phyloP scores from a whole-genome alignment of 1,140 invertebrate species.

The honey bee (Apis mellifera) region Amel_HAv3.1 CM009931.2:5223001-5223500 shows the following conservation, averaged over 20 bases:
- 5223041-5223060: slow-evolving; percentile 10
- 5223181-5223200: slow-evolving; percentile 62
- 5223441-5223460: slow-evolving; percentile 26
- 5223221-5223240: slow-evolving; percentile 79
- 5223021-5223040: not conserved
- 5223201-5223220: slow-evolving; percentile 73
- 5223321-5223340: slow-evolving; percentile 46
- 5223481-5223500: slow-evolving; percentile 68
- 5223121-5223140: slow-evolving; percentile 55
- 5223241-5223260: slow-evolving; percentile 64
- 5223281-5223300: slow-evolving; percentile 72
- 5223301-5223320: slow-evolving; percentile 70
- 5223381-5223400: slow-evolving; percentile 17
- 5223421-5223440: slow-evolving; percentile 39
- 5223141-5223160: slow-evolving; percentile 33
- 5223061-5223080: slow-evolving; percentile 38
- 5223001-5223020: not conserved
- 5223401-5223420: not conserved
- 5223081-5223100: slow-evolving; percentile 36
- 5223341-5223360: slow-evolving; percentile 49
- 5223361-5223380: slow-evolving; percentile 16
- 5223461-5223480: slow-evolving; percentile 36
- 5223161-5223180: slow-evolving; percentile 24
- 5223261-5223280: slow-evolving; percentile 76
- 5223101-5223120: slow-evolving; percentile 31